A percentile compares a stretch with the other conserved stretches of the same genome.
Conservation (phyloP, 2,797 vertebrate genomes). For the Stomatorhinus walkeri region DNA sequence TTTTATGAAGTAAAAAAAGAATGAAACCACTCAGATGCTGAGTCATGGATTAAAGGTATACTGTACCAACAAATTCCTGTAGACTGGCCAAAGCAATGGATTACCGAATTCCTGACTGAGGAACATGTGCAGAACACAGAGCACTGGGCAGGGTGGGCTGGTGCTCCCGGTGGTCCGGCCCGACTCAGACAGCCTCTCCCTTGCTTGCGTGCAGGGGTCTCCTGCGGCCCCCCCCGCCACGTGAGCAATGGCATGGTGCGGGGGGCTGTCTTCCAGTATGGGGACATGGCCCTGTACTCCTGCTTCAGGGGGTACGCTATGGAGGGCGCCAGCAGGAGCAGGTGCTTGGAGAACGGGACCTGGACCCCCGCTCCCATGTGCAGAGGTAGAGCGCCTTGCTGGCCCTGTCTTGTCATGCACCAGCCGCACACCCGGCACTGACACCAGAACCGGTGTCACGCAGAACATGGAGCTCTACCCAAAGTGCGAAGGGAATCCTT, state of each 20-base stretch:
- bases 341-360: slow-evolving; percentile 88
- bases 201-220: slow-evolving; percentile 77
- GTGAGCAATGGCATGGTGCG: slow-evolving; percentile 79
- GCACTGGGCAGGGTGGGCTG: background rate
- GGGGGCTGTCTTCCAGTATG: slow-evolving; percentile 82
- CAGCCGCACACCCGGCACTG: background rate
- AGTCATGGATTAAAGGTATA: background rate
- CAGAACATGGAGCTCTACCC: background rate
- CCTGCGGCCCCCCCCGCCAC: slow-evolving; percentile 78
- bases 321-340: slow-evolving; percentile 76
- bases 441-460: background rate
- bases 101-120: background rate
- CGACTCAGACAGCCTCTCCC: slow-evolving; percentile 18
- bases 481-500: background rate
- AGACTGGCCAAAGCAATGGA: slow-evolving; percentile 3
- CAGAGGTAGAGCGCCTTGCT: slow-evolving; percentile 70
- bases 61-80: background rate
- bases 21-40: background rate
- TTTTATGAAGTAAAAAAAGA: background rate
- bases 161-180: background rate
- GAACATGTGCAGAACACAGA: background rate
- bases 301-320: slow-evolving; percentile 89
- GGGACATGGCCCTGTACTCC: slow-evolving; percentile 84
- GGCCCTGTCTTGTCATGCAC: background rate
- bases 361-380: slow-evolving; percentile 84